Evolutionary conservation across 2,888 invertebrate species (phyloP), one percentile per base, ranked within the genome.

Genomic region (Fabriciana adippe): DNA sequence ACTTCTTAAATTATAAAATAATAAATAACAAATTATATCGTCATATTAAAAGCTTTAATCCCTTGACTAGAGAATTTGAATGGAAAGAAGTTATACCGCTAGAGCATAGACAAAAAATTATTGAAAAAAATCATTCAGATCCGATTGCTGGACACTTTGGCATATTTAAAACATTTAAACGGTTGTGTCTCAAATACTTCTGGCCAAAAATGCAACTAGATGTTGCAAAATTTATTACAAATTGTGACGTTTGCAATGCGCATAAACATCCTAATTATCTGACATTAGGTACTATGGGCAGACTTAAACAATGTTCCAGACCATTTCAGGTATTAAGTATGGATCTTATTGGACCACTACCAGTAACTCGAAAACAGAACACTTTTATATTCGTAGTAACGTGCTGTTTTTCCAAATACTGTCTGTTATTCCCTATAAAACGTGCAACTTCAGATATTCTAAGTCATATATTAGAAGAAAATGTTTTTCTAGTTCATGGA

Each of bases 111-210:
- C n/a, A n/a, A n/a, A n/a, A n/a, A 6, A 35, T 59, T 45, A 45
- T 59, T 11, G 14, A 11, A 16, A 51, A 31, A 18, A 64, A 64
- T 31, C 64, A 64, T 64, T 48, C 48, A 15, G 31, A 56, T 11
- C 66, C 69, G 5, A 69, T 53, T 1, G 64, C 67, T 3, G 67
- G 64, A n/a, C 69, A 72, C 54, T 18, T 76, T 0, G 76, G 75
- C 6, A 64, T 75, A 8, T 73, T 71, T 47, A 76, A 78, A 69
- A 78, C 77, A 0, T 73, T 72, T 50, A 70, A 61, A 48, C 67
- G 80, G 0, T 3, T 78, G 1, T 8, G 56, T 0, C 54, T 75
- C 15, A 57, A 53, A 4, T 65, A 66, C 18, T 67, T 51, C 35
- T 67, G 65, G 70, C 70, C 65, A 15, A 50, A 54, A 11, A 74